phyloP scores from a whole-genome alignment of 2,113 vertebrate species.

The Microtus richardsoni region DNA sequence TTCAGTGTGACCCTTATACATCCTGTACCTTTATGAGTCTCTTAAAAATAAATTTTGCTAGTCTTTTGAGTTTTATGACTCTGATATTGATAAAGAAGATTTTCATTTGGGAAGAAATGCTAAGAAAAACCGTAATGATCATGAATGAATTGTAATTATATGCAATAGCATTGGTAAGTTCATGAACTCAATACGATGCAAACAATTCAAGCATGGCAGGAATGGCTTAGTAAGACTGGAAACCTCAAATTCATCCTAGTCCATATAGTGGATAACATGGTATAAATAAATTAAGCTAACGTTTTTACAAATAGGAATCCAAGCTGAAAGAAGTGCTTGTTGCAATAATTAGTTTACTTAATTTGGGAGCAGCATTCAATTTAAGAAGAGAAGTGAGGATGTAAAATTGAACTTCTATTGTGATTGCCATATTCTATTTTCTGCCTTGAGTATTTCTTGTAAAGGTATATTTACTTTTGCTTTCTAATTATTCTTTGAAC shows the following conservation, averaged over 20 bases:
- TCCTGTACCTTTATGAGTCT: not conserved
- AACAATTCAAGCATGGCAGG: not conserved
- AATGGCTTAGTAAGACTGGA: not conserved
- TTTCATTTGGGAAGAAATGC: not conserved
- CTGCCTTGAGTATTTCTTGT: too few species aligned
- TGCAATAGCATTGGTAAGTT: not conserved
- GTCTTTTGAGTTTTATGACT: not conserved
- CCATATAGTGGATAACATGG: not conserved
- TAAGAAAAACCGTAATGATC: not conserved
- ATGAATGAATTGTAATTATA: not conserved
- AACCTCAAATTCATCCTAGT: not conserved
- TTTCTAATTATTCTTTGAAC: too few species aligned
- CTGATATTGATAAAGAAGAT: not conserved
- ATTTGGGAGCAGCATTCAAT: too few species aligned
- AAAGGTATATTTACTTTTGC: too few species aligned
- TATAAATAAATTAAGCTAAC: not conserved
- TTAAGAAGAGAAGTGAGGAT: too few species aligned
- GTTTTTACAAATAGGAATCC: not conserved
- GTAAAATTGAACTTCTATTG: too few species aligned
- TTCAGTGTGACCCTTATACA: not conserved
- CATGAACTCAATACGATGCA: not conserved
- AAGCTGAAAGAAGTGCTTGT: not conserved
- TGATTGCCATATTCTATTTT: too few species aligned
- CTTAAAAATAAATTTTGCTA: not conserved
- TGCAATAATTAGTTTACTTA: not conserved